Base-by-base conservation (phyloP, 2,797 vertebrate genomes). In the Acanthornis magna region DNA sequence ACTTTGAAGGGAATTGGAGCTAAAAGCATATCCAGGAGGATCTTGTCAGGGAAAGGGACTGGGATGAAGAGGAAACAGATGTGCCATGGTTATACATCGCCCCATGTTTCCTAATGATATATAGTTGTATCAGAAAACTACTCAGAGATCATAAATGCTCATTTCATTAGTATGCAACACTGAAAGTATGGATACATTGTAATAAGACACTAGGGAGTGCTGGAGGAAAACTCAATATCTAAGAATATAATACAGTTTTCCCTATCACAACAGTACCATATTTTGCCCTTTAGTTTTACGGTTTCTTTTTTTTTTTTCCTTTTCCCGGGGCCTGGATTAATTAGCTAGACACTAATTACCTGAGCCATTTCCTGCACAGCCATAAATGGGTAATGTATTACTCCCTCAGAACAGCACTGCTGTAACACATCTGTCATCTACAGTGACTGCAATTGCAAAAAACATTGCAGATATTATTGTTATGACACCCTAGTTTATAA, bases 291-390 rank as follows among this genome's bases (percentile, higher is more conserved):
- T 72, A 63, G 3, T 84, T 60, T 86, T 27, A 27, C 10, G 3
- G 3, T 8, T 5, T n/a, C 5, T 25, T 13, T 26, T 20, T 9
- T 26, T 20, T 9, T 7, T 32, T 25, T 13, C 1, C 7, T 65
- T 63, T 47, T 32, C 4, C 29, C 19, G 55, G 51, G 62, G 42
- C 30, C 68, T 85, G 54, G 27, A 72, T 96, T 94, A 95, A 95
- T 92, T 95, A 95, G 27, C 14, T 83, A 89, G 65, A 25, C 78
- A 77, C 55, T 89, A 95, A 95, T 96, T 88, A 91, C 61, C 63
- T 53, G 84, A 78, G 58, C 79, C 63, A 95, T 95, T 94, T 95
- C 73, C 81, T 85, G 75, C 78, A 80, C n/a, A 77, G 32, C 42
- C 61, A 61, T 89, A 91, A 92, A 83, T 58, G 53, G 38, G 8